A percentile compares a stretch with the other conserved stretches of the same genome.
Evolutionary conservation across 53 echinoderm and acorn worm genomes (phyloP).

Genomic region (Hippasteria phrygiana): DNA sequence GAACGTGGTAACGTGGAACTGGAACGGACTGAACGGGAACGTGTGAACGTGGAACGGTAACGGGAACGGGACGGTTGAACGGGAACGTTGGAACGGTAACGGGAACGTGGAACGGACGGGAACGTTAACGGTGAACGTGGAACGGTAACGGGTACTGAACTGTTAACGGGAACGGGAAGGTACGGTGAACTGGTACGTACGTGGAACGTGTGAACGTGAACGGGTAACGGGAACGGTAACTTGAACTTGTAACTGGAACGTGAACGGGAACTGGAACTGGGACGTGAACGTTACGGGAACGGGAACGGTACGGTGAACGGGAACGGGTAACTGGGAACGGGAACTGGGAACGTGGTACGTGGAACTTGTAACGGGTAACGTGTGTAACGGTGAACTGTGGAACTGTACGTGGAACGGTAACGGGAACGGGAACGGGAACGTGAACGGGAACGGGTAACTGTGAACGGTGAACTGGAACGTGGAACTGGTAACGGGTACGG

Average conservation of each 20-base stretch:
- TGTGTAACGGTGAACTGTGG: too few relatives aligned
- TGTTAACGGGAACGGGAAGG: slow-evolving; percentile 1
- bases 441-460: too few relatives aligned
- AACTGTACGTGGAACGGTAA: not conserved
- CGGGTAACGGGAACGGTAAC: slow-evolving; percentile 2
- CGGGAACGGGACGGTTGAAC: not conserved
- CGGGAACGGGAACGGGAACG: not conserved
- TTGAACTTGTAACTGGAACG: not conserved
- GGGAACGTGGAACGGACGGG: not conserved
- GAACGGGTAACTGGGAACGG: not conserved
- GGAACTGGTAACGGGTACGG: too few relatives aligned
- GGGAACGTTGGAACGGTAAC: not conserved
- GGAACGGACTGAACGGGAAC: not conserved
- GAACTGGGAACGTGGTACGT: too few relatives aligned
- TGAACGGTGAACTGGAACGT: too few relatives aligned
- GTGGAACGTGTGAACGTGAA: not conserved
- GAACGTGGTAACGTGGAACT: not conserved
- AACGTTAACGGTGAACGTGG: not conserved
- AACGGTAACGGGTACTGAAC: not conserved
- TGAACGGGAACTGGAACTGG: not conserved
- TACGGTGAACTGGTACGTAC: not conserved
- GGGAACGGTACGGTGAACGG: slow-evolving; percentile 6
- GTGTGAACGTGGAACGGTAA: not conserved
- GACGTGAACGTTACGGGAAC: not conserved
- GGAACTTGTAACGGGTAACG: too few relatives aligned